These are phyloP conservation scores for Theocolax elegans DNA, from an alignment of 1,140 invertebrate species.

Conservation along the genomic window DNA sequence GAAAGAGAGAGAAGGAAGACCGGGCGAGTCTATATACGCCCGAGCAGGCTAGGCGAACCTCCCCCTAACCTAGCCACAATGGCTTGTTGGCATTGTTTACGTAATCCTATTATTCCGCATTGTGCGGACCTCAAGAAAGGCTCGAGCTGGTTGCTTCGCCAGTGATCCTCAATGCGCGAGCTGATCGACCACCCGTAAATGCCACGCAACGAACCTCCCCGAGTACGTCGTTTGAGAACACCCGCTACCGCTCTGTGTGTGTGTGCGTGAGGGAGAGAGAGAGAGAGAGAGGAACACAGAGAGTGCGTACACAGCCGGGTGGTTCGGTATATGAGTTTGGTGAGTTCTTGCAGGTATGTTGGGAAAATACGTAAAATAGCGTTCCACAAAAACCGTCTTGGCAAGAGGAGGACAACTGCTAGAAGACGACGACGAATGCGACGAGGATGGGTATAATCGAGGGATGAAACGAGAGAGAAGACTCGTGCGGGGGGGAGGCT, in stretches of 20 bases:
- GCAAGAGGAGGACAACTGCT: constrained; percentile 40
- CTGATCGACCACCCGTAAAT: no score
- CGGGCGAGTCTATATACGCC: background rate
- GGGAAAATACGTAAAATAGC: constrained; percentile 47
- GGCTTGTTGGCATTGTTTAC: constrained; percentile 67
- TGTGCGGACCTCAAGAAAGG: constrained; percentile 43
- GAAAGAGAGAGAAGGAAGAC: background rate
- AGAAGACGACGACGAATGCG: constrained; percentile 47
- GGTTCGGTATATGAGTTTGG: constrained; percentile 4
- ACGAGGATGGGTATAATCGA: constrained; percentile 6
- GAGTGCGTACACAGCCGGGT: no score
- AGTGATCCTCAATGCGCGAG: constrained; percentile 16
- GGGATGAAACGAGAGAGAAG: background rate
- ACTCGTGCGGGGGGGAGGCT: background rate
- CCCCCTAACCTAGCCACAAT: constrained; percentile 57
- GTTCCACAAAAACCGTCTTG: constrained; percentile 44
- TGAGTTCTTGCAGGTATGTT: constrained; percentile 46
- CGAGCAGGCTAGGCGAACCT: background rate
- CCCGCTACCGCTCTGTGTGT: no score
- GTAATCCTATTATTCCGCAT: constrained; percentile 68
- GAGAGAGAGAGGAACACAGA: no score
- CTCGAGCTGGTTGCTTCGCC: constrained; percentile 1
- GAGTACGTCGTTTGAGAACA: no score
- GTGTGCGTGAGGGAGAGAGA: constrained; percentile 7
- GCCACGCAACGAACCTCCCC: no score